phyloP scores from a whole-genome alignment of 2,888 invertebrate species.

The Cacoxenus indagator region DNA sequence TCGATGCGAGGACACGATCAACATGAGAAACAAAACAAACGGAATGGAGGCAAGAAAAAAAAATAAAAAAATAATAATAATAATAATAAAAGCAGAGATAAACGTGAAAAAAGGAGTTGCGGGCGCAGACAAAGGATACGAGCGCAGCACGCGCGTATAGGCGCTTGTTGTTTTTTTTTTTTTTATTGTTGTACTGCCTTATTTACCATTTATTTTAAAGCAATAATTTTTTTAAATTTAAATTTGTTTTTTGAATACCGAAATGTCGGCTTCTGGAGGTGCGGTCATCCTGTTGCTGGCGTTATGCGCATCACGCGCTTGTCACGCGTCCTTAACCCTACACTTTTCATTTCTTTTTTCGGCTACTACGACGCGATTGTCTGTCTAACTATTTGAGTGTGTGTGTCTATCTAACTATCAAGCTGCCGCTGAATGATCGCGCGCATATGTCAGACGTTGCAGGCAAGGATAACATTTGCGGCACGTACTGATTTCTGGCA shows the following conservation, averaged over 20 bases:
- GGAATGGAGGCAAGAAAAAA: too few species aligned
- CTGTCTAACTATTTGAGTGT: not conserved
- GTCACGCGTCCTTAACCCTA: not conserved
- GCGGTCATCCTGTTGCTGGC: not conserved
- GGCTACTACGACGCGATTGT: not conserved
- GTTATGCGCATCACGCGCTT: too few species aligned
- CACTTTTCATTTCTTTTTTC: not conserved
- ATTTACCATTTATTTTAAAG: too few species aligned
- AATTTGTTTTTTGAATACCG: constrained; percentile 2
- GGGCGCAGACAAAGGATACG: too few species aligned
- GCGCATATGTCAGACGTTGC: too few species aligned
- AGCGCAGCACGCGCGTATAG: too few species aligned
- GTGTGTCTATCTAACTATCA: not conserved
- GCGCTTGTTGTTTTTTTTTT: too few species aligned
- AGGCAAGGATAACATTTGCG: too few species aligned
- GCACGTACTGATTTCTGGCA: not conserved
- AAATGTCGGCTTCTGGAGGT: not conserved
- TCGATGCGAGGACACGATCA: not conserved
- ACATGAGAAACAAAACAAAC: not conserved
- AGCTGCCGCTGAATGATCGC: not conserved
- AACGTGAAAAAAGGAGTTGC: too few species aligned
- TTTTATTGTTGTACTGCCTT: too few species aligned
- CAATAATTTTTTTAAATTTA: constrained; percentile 23
- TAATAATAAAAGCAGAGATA: too few species aligned
- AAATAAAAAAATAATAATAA: too few species aligned